A percentile compares a stretch with the other conserved stretches of the same genome.
Conservation (phyloP, 1,140 invertebrate species). For the Aphelinus certus region DNA sequence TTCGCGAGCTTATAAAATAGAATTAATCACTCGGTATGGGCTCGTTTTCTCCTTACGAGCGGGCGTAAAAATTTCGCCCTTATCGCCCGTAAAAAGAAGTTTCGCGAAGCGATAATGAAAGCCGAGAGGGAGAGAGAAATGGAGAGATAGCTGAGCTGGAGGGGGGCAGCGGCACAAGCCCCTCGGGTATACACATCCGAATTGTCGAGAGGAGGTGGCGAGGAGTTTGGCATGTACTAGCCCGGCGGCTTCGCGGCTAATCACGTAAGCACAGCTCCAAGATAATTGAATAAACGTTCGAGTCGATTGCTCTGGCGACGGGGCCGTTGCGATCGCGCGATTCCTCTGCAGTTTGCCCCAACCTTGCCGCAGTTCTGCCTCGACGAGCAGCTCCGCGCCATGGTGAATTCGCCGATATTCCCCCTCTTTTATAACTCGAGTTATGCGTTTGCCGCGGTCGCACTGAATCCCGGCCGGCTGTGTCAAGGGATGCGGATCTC, state of each 20-base stretch:
- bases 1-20: conserved; percentile 4
- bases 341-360: neutral
- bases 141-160: neutral
- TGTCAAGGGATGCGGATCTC: too few species aligned
- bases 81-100: conserved; percentile 14
- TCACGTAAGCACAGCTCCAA: neutral
- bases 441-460: too few species aligned
- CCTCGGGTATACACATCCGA: neutral
- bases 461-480: too few species aligned
- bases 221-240: neutral
- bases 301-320: neutral
- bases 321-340: neutral
- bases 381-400: too few species aligned
- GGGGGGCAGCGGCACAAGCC: too few species aligned
- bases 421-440: too few species aligned
- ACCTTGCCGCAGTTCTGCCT: too few species aligned
- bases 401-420: too few species aligned
- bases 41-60: too few species aligned
- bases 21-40: neutral
- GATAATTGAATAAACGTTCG: conserved; percentile 7
- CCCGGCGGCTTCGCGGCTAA: neutral
- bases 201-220: neutral
- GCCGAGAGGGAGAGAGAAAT: conserved; percentile 3
- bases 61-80: too few species aligned
- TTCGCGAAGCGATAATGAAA: conserved; percentile 20